Percentiles rank a stretch among this genome's conserved stretches.
Evolutionary conservation across 2,113 vertebrate species (phyloP).

Genomic region (Lanius ludovicianus): DNA sequence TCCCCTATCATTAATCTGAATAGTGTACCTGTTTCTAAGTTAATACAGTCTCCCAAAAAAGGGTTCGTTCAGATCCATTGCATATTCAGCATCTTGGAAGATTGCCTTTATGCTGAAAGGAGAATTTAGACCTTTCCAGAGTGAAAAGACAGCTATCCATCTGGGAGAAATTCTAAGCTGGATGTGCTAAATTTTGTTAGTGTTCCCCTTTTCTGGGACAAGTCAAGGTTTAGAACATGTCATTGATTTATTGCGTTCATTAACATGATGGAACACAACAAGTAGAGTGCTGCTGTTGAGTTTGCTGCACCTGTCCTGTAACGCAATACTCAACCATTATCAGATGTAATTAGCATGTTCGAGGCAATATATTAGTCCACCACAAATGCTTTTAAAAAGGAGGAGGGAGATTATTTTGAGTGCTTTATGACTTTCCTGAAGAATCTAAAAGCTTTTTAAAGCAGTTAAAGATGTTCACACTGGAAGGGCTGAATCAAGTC

Average conservation of each 20-base stretch:
- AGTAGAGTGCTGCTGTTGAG: neutral
- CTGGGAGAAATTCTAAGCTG: neutral
- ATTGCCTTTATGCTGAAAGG: neutral
- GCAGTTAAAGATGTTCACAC: neutral
- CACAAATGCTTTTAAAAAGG: slow-evolving; percentile 26
- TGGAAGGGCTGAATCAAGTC: neutral
- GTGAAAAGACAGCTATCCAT: neutral
- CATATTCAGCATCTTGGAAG: neutral
- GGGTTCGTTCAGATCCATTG: neutral
- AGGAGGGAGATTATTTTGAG: neutral
- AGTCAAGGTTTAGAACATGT: neutral
- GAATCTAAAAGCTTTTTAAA: slow-evolving; percentile 27
- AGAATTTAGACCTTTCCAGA: neutral
- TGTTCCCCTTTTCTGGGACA: neutral
- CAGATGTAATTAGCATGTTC: slow-evolving; percentile 12
- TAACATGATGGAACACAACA: neutral
- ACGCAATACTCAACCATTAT: neutral
- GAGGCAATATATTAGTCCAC: slow-evolving; percentile 1
- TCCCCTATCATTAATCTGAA: neutral
- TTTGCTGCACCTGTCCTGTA: neutral
- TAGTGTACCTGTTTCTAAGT: neutral
- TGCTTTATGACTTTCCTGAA: neutral
- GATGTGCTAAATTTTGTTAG: neutral
- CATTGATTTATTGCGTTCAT: slow-evolving; percentile 15
- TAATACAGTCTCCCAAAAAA: neutral